A percentile compares a stretch with the other conserved stretches of the same genome.
phyloP scores from a whole-genome alignment of 2,113 vertebrate species.

The Apus apus region DNA sequence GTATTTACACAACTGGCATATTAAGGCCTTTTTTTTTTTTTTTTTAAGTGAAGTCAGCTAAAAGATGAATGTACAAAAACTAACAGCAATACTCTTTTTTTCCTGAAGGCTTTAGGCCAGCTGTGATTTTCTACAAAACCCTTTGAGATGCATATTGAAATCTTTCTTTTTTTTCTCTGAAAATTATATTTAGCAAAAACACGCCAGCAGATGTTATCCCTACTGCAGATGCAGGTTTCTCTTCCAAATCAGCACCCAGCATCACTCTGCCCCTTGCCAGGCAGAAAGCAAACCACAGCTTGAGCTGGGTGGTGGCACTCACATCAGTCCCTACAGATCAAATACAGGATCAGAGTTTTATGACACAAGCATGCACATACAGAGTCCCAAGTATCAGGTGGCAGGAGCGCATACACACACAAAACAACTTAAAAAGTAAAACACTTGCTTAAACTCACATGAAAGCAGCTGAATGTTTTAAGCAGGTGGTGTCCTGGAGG shows the following conservation, averaged over 20 bases:
- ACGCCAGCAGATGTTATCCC: conserved; percentile 47
- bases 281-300: not conserved
- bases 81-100: conserved; percentile 31
- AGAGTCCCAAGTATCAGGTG: too few relatives aligned
- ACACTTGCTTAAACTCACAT: not conserved
- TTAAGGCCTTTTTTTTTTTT: not conserved
- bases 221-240: conserved; percentile 57
- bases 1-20: conserved; percentile 60
- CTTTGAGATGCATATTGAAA: conserved; percentile 73
- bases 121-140: conserved; percentile 69
- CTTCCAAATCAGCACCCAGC: conserved; percentile 27
- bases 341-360: not conserved
- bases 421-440: not conserved
- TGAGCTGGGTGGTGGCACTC: not conserved
- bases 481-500: not conserved
- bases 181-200: conserved; percentile 72
- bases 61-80: conserved; percentile 47
- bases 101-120: conserved; percentile 69
- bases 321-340: rapidly evolving
- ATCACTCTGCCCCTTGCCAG: conserved; percentile 7
- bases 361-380: not conserved
- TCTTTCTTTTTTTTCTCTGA: conserved; percentile 60
- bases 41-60: conserved; percentile 19
- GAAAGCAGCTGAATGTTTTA: not conserved
- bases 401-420: too few relatives aligned